Evolutionary conservation across 2,797 vertebrate species (phyloP), one percentile per base, ranked within the genome.

Genomic region (Siniperca undulata): DNA sequence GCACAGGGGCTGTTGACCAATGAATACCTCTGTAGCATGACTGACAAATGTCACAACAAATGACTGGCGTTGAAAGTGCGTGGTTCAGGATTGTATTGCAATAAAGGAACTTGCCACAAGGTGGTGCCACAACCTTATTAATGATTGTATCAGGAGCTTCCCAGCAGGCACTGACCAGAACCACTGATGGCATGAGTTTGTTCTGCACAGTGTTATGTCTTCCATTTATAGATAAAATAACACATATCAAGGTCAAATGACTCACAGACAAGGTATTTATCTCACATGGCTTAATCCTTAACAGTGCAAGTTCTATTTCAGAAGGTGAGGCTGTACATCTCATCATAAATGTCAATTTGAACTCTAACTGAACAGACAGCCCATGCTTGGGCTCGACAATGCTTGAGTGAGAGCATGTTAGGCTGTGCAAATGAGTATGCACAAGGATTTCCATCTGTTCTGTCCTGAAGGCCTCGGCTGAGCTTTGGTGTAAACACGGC

Each of bases 401-500:
- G 56, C 75, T 77, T 86, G 86, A 90, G 59, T 69, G 73, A 88
- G 77, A 62, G 62, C 44, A 66, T 74, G 70, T 80, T 73, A 72
- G 58, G 14, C 55, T 82, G 78, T 81, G 77, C 84, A 81, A 84
- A 88, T 85, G 68, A 84, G 74, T 62, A 16, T 81, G 58, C 74
- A 83, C 55, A 76, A 80, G 79, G 78, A 81, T 88, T 73, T 86
- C 87, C 77, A 89, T 93, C 88, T 82, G 82, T 89, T 89, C 75
- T 84, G 83, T 89, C 81, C 85, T 74, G 80, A 91, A 90, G 88
- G 83, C 73, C 85, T 85, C 12, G 46, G 83, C 76, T 90, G 92
- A 92, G 88, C 84, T 77, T 30, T 87, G 81, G 74, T 86, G 83
- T 93, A 93, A 94, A 94, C 93, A 94, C 20, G 7, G 74, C 16